Evolutionary conservation across 1,140 invertebrate species (phyloP).

Genomic region (Aricia agestis): DNA sequence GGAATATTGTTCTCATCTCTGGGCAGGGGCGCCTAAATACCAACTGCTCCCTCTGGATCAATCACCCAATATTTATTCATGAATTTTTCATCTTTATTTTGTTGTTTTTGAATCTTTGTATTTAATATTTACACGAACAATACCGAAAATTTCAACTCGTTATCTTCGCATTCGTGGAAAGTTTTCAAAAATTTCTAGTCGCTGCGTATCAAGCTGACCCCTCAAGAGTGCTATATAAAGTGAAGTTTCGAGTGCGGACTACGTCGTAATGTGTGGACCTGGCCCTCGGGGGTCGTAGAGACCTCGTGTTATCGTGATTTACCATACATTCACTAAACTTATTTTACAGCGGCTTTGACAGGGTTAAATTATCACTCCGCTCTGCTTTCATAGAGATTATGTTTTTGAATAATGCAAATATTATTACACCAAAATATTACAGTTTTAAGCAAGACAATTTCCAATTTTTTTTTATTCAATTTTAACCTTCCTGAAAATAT

Average conservation of each 20-base stretch:
- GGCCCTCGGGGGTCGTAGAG: neutral
- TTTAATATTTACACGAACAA: too few species aligned
- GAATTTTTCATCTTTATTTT: too few species aligned
- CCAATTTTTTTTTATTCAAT: too few species aligned
- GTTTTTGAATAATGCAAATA: neutral
- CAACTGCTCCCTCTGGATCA: too few species aligned
- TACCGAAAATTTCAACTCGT: neutral
- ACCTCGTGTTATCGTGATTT: neutral
- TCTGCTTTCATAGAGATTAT: neutral
- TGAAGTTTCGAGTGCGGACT: conserved; percentile 6
- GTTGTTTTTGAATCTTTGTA: too few species aligned
- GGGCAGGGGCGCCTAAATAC: too few species aligned
- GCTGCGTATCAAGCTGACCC: neutral
- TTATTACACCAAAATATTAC: too few species aligned
- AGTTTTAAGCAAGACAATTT: too few species aligned
- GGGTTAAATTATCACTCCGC: neutral
- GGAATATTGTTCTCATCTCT: too few species aligned
- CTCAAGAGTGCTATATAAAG: conserved; percentile 10
- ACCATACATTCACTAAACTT: conserved; percentile 9
- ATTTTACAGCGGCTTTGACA: neutral
- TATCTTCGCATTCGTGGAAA: neutral
- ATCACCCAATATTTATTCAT: too few species aligned
- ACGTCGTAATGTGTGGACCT: conserved; percentile 8
- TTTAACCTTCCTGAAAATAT: too few species aligned
- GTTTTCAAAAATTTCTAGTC: neutral